A percentile compares a stretch with the other conserved stretches of the same genome.
These are phyloP conservation scores for Gavialis gangeticus DNA, from an alignment of 2,113 vertebrate genomes.

Conservation along the genomic window DNA sequence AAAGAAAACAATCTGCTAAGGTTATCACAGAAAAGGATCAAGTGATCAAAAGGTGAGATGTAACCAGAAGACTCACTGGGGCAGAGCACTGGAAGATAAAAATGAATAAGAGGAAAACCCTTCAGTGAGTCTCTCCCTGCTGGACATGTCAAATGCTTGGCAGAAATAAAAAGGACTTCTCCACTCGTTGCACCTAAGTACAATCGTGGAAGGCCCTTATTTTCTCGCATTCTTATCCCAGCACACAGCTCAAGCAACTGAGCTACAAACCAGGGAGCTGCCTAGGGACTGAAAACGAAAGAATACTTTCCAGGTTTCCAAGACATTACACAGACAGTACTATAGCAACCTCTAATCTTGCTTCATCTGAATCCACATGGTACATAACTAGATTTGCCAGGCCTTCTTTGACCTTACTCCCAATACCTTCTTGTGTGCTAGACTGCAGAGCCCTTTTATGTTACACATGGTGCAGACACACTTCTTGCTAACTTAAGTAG, in stretches of 20 bases:
- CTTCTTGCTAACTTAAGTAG: neutral
- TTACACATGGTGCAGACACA: fast-evolving
- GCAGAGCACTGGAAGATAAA: neutral
- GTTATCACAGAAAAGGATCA: neutral
- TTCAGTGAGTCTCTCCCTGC: neutral
- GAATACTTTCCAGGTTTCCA: neutral
- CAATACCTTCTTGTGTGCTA: neutral
- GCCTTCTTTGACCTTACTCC: fast-evolving
- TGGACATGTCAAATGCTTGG: neutral
- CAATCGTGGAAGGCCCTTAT: neutral
- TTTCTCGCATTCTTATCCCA: neutral
- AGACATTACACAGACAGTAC: neutral
- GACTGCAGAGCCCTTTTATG: neutral
- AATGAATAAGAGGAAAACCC: neutral
- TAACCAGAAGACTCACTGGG: neutral
- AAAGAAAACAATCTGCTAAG: neutral
- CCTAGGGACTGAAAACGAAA: neutral
- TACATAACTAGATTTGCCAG: neutral
- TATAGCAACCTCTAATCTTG: neutral
- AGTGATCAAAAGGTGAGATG: neutral
- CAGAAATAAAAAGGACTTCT: neutral
- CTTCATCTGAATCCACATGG: neutral
- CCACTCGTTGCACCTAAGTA: neutral
- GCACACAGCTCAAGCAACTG: neutral
- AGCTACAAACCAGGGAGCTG: neutral